These are phyloP conservation scores for Hedya salicella DNA, from an alignment of 2,888 invertebrate species.

Conservation along the genomic window DNA sequence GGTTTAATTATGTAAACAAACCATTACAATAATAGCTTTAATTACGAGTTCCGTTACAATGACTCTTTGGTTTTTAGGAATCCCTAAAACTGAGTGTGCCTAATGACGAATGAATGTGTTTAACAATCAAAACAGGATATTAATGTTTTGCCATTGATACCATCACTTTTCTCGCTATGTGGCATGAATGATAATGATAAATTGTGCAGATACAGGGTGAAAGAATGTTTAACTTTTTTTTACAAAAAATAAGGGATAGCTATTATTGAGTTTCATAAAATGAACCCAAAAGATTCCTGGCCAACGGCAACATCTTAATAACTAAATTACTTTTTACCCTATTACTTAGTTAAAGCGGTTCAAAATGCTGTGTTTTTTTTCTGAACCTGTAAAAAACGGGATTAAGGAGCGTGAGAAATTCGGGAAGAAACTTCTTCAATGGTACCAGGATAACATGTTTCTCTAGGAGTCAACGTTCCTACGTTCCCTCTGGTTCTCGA, in stretches of 20 bases:
- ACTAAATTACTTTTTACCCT: slow-evolving; percentile 25
- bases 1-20: slow-evolving; percentile 14
- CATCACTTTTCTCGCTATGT: background rate
- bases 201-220: slow-evolving; percentile 36
- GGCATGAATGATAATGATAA: background rate
- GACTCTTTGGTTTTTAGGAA: background rate
- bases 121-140: too few relatives aligned
- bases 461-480: slow-evolving; percentile 63
- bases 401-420: slow-evolving; percentile 82
- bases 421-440: slow-evolving; percentile 82
- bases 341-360: slow-evolving; percentile 43
- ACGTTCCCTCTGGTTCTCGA: slow-evolving; percentile 54
- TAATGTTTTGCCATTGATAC: too few relatives aligned
- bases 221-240: background rate
- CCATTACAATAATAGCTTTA: background rate
- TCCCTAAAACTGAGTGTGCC: background rate
- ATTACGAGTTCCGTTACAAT: slow-evolving; percentile 10
- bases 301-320: slow-evolving; percentile 12
- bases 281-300: background rate
- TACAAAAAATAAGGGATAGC: background rate
- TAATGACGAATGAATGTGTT: background rate
- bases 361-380: slow-evolving; percentile 50
- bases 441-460: slow-evolving; percentile 71
- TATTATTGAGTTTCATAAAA: background rate
- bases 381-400: slow-evolving; percentile 71